A percentile compares a stretch with the other conserved stretches of the same genome.
These are phyloP conservation scores for Ylistrum balloti DNA, from an alignment of 1,140 invertebrate species.

Conservation along the genomic window DNA sequence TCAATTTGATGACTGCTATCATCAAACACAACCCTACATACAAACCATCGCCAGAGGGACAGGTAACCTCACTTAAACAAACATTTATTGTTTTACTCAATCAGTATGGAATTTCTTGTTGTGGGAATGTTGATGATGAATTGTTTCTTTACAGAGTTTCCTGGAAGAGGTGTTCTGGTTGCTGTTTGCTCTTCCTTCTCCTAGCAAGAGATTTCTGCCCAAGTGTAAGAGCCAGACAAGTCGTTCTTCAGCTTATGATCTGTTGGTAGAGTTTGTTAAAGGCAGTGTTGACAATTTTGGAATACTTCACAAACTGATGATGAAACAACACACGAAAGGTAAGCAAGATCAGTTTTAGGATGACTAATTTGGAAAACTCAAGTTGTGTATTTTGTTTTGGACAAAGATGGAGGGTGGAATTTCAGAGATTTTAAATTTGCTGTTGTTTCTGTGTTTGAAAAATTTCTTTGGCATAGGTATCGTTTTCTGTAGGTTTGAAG, in stretches of 20 bases:
- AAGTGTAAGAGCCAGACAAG: constrained; percentile 96
- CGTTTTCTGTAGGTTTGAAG: too few species aligned
- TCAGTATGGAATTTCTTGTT: too few species aligned
- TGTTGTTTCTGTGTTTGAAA: too few species aligned
- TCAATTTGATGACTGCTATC: constrained; percentile 92
- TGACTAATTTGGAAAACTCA: too few species aligned
- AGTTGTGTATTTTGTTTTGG: too few species aligned
- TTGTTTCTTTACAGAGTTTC: constrained; percentile 71
- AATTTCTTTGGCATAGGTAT: too few species aligned
- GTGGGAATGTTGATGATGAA: not conserved
- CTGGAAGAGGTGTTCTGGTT: constrained; percentile 90
- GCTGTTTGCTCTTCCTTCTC: constrained; percentile 94
- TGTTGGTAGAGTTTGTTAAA: constrained; percentile 93
- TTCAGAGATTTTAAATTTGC: too few species aligned
- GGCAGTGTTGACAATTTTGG: constrained; percentile 93
- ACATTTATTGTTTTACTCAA: too few species aligned
- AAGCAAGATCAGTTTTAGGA: too few species aligned
- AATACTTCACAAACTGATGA: constrained; percentile 90
- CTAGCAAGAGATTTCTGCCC: constrained; percentile 91
- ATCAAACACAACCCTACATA: constrained; percentile 94
- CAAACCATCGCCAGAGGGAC: constrained; percentile 90
- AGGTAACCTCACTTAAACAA: constrained; percentile 80
- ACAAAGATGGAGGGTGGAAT: too few species aligned
- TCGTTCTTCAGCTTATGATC: constrained; percentile 93
- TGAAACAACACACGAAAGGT: constrained; percentile 93